A percentile compares a stretch with the other conserved stretches of the same genome.
Evolutionary conservation across 1,140 invertebrate genomes (phyloP).

Genomic region (Neoseiulus cucumeris): DNA sequence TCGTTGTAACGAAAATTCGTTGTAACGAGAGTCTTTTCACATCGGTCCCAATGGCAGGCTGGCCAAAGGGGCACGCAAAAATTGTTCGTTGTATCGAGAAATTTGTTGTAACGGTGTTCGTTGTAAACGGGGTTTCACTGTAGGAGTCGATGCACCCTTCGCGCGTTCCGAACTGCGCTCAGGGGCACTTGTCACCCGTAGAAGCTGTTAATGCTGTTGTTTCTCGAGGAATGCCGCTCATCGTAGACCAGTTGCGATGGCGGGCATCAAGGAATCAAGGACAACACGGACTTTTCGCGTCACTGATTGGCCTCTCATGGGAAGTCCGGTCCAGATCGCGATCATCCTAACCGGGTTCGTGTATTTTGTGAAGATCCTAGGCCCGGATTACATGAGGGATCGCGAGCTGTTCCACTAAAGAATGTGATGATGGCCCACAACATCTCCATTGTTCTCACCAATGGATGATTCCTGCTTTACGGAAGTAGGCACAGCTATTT

Average conservation of each 20-base stretch:
- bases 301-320: slow-evolving; percentile 68
- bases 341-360: slow-evolving; percentile 33
- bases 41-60: no score
- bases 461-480: slow-evolving; percentile 27
- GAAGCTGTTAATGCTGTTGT: no score
- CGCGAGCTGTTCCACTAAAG: slow-evolving; percentile 27
- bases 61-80: no score
- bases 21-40: no score
- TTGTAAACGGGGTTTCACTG: no score
- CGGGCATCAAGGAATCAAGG: background rate
- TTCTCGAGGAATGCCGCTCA: background rate
- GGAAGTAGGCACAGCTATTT: slow-evolving; percentile 20
- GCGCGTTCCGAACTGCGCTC: no score
- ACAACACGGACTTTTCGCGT: slow-evolving; percentile 58
- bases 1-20: no score
- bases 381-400: slow-evolving; percentile 29
- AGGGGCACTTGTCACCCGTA: no score
- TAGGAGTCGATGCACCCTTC: no score
- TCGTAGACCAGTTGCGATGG: background rate
- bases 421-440: slow-evolving; percentile 29
- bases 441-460: slow-evolving; percentile 28
- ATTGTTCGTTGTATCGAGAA: no score
- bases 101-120: no score
- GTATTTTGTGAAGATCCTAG: no score
- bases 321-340: slow-evolving; percentile 64